Evolutionary conservation across 2,888 invertebrate species (phyloP), one percentile per base, ranked within the genome.

Genomic region (Drosophila macrospina): DNA sequence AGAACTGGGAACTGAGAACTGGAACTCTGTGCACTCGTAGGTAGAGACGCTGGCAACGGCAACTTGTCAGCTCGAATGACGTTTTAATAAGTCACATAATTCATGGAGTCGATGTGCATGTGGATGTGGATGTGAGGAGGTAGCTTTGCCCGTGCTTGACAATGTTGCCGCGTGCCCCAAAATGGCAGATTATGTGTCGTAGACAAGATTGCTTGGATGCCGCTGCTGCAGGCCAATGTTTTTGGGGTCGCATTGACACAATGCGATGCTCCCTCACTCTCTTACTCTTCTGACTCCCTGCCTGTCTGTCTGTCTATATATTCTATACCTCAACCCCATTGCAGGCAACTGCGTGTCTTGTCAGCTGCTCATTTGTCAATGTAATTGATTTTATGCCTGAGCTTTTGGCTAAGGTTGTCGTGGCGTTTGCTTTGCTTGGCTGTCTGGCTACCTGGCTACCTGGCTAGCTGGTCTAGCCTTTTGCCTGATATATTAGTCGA

Each of bases 61-160:
- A 82, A 81, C 85, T 83, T 87, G 87, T 89, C 88, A 79, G 88
- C 80, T 80, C 80, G 80, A 77, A 88, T 89, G 90, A 89, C 90
- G 89, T 89, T 89, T 90, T 89, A 89, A 89, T 89, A 89, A 90
- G 86, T 88, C 88, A 82, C 90, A 90, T 89, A 90, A 89, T 85
- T 89, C 86, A 89, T 88, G 87, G 75, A 57, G 52, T 36, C 41
- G 52, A 66, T 57, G 60, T 57, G 24, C 59, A 62, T 63, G 55
- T 20, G 42, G 37, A 50, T 59, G 54, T 45, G 20, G 11, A 54
- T 56, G 55, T 30, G 45, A 28, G 15, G 41, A 62, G 24, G 24
- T 4, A 16, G 20, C 39, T 13, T 48, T 11, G 41, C 20, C 41
- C 8, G 36, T 26, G 41, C 41, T 69, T 70, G 81, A 73, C 69